phyloP scores from a whole-genome alignment of 2,888 invertebrate species.

The Scelioninae gen. 1 region DNA sequence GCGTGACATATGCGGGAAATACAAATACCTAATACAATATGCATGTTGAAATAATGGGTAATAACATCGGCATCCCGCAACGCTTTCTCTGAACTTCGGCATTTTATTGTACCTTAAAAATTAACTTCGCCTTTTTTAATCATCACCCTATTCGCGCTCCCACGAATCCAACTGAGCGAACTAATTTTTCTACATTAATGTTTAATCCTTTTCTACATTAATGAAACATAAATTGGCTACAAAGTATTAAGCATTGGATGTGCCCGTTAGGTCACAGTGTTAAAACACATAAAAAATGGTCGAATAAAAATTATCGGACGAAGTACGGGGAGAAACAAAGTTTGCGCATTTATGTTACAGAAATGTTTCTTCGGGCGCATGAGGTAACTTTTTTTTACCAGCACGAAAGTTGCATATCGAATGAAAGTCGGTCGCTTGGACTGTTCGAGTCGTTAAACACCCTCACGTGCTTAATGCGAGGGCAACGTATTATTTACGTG shows the following conservation, averaged over 20 bases:
- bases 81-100: conserved; percentile 4
- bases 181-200: neutral
- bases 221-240: neutral
- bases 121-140: neutral
- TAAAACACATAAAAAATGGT: no score
- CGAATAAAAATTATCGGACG: no score
- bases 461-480: conserved; percentile 61
- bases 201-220: neutral
- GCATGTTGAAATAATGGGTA: conserved; percentile 40
- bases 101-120: neutral
- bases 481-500: conserved; percentile 69
- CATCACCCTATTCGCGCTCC: neutral
- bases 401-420: conserved; percentile 28
- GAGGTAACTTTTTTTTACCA: conserved; percentile 23
- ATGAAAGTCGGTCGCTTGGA: no score
- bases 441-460: no score
- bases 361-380: conserved; percentile 27
- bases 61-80: conserved; percentile 23
- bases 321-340: no score
- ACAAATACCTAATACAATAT: conserved; percentile 54
- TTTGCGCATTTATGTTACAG: no score
- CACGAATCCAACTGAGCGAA: neutral
- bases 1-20: conserved; percentile 48
- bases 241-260: no score
- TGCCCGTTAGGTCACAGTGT: no score